A percentile compares a stretch with the other conserved stretches of the same genome.
These are phyloP conservation scores for Tethya wilhelma DNA, from an alignment of 37 sponge, comb jelly and placozoan genomes.

Conservation along the genomic window DNA sequence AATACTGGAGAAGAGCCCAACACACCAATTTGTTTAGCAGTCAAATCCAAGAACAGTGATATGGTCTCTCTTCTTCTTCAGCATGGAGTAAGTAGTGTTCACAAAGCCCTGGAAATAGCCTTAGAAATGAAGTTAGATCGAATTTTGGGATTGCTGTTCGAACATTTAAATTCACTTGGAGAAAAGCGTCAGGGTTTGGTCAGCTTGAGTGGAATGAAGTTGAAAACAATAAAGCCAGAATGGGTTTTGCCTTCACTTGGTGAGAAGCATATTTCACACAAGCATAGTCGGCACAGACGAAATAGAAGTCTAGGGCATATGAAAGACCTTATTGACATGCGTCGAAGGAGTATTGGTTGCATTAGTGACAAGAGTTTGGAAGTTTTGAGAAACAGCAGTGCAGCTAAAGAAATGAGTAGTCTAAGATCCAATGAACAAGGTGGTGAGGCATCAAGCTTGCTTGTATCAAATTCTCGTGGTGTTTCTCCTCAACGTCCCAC, in stretches of 20 bases:
- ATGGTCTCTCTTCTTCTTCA: conserved; percentile 65
- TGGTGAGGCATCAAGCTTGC: too few relatives aligned
- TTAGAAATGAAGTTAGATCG: conserved; percentile 16
- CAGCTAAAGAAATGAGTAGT: background rate
- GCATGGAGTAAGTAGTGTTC: conserved; percentile 29
- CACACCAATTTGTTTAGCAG: conserved; percentile 71
- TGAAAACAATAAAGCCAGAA: conserved; percentile 28
- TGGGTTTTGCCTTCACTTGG: conserved; percentile 53
- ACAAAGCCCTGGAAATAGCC: conserved; percentile 53
- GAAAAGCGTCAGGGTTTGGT: conserved; percentile 33
- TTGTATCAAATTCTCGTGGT: too few relatives aligned
- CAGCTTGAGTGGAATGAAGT: conserved; percentile 57
- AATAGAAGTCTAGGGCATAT: conserved; percentile 14
- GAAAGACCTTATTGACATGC: background rate
- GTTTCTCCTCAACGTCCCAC: too few relatives aligned
- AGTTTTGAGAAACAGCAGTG: background rate
- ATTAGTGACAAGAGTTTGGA: background rate
- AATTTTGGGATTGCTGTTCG: conserved; percentile 58
- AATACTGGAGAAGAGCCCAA: conserved; percentile 41
- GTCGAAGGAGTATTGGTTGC: background rate
- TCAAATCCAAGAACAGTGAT: conserved; percentile 18
- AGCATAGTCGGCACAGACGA: background rate
- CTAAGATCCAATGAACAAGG: background rate
- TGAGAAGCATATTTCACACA: background rate
- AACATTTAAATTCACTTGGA: conserved; percentile 28